Evolutionary conservation across 2,888 invertebrate genomes (phyloP).

Genomic region (Platypus cylindrus): DNA sequence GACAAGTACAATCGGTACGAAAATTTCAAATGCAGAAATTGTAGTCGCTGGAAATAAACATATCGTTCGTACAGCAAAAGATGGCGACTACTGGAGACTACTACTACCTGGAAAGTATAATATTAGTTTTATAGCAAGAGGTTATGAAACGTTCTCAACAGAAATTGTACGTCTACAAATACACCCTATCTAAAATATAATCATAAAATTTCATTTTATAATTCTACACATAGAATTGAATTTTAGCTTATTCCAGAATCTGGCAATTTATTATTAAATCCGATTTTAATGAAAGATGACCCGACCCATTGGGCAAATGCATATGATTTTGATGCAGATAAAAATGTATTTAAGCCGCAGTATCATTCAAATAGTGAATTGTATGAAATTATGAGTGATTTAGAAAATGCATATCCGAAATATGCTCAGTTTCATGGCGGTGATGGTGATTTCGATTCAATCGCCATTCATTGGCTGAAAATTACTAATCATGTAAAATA

Average conservation of each 20-base stretch:
- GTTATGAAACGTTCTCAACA: conserved; percentile 54
- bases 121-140: conserved; percentile 57
- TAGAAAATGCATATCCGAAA: conserved; percentile 55
- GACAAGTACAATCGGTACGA: conserved; percentile 63
- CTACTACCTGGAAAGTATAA: conserved; percentile 76
- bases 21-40: conserved; percentile 61
- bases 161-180: conserved; percentile 41
- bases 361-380: conserved; percentile 57
- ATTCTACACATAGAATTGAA: neutral
- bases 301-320: conserved; percentile 74
- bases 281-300: conserved; percentile 70
- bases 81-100: conserved; percentile 90
- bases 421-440: conserved; percentile 59
- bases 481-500: conserved; percentile 54
- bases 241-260: conserved; percentile 38
- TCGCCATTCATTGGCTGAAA: conserved; percentile 56
- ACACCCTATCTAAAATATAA: too few species aligned
- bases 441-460: conserved; percentile 52
- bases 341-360: conserved; percentile 50
- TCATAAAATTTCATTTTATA: neutral
- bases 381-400: conserved; percentile 47
- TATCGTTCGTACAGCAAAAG: conserved; percentile 48
- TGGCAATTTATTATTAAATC: conserved; percentile 53
- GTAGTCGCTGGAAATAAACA: conserved; percentile 65
- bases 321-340: conserved; percentile 58